Evolutionary conservation across 2,113 vertebrate species (phyloP), one percentile per base, ranked within the genome.

Genomic region (Silurus meridionalis): DNA sequence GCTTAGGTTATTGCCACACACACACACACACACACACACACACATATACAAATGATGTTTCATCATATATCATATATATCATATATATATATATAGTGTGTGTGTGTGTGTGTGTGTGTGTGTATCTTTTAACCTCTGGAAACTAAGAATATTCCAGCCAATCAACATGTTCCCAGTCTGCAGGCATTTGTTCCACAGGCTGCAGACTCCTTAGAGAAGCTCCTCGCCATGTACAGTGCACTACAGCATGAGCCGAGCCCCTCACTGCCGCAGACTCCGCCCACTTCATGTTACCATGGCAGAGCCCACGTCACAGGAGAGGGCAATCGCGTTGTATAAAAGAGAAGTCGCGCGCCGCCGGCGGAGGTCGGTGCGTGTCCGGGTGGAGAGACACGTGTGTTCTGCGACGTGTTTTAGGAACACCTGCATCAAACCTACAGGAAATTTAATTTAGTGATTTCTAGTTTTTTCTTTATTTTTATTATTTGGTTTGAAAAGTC

Each of bases 211-310:
- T 17, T n/a, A 58, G 17, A 55, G 61, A 5, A 6, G 14, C 10
- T 28, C 58, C 10, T 28, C 58, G n/a, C 57, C 64, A 52, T 6
- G 1, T 14, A 14, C 23, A 50, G 21, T n/a, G 80, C 60, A 50
- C 10, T 80, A 19, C 71, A 87, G 61, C 69, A 82, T 55, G 9
- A 50, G 66, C 14, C 83, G 83, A 85, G 86, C 80, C 63, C 78
- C 82, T 87, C 90, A 87, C 57, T 89, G 83, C 89, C 85, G 83
- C 83, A 83, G 84, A 90, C 52, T 88, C 91, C 94, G 90, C 94
- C 95, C 85, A 69, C 91, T 87, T 75, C 74, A 71, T 91, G 95
- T 95, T 94, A 91, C 95, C 94, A 95, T 95, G 94, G 93, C 91
- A 90, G n/a, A 57, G 19, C 89, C 87, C 89, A 96, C 95, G 95